Percentiles rank a stretch among this genome's conserved stretches.
These are phyloP conservation scores for Polydrusus tereticollis DNA, from an alignment of 2,888 invertebrate genomes.

Conservation along the genomic window DNA sequence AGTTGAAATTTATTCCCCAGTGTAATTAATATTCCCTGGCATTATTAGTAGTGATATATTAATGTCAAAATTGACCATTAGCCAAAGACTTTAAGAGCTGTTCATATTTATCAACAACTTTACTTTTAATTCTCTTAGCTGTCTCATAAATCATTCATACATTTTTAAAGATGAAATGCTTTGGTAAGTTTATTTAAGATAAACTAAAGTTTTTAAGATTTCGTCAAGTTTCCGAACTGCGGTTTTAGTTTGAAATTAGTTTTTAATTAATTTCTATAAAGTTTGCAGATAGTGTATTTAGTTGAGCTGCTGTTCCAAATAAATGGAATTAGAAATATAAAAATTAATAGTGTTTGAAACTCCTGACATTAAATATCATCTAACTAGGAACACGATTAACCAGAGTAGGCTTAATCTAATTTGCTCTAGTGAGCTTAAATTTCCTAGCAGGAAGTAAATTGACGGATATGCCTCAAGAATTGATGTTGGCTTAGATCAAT, in stretches of 20 bases:
- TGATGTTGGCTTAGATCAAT: too few relatives aligned
- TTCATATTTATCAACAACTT: background rate
- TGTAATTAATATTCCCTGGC: background rate
- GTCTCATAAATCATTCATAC: background rate
- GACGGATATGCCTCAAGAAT: too few relatives aligned
- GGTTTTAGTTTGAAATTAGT: constrained; percentile 5
- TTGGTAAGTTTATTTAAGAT: background rate
- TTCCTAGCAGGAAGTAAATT: too few relatives aligned
- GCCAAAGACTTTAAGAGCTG: background rate
- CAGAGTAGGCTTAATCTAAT: too few relatives aligned
- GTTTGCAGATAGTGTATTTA: background rate
- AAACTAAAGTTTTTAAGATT: background rate
- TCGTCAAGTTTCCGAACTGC: background rate
- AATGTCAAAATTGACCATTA: background rate
- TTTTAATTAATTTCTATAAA: background rate
- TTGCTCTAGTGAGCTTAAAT: too few relatives aligned
- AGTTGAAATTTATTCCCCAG: too few relatives aligned
- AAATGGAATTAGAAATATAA: too few relatives aligned
- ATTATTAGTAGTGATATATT: background rate
- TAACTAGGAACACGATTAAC: too few relatives aligned
- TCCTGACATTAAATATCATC: too few relatives aligned
- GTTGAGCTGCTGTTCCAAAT: too few relatives aligned
- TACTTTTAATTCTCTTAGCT: background rate
- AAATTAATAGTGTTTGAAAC: too few relatives aligned
- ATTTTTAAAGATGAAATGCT: background rate